Evolutionary conservation across 2,888 invertebrate species (phyloP), one percentile per base, ranked within the genome.

Genomic region (Tenthredo scrophulariae): DNA sequence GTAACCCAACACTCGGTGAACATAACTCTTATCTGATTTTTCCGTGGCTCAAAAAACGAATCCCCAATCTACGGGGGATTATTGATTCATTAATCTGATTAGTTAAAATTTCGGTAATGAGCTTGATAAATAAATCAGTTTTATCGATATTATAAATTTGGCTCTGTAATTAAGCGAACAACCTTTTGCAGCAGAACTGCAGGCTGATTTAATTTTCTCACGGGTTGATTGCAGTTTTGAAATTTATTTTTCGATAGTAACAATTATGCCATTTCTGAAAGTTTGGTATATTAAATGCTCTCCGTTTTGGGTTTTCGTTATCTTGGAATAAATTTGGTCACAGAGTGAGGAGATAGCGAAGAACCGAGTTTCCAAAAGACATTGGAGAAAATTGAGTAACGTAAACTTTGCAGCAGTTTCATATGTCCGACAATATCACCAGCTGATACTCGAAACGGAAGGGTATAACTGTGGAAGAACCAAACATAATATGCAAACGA

Each of bases 401-500:
- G 18, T 67, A 67, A 67, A 67, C 33, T 67, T 67, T 18, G 6
- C 6, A 67, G 15, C 33, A 6, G 67, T 67, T 67, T 18, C 29
- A 67, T 33, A 67, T 67, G 67, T 67, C 67, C 33, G 67, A 67
- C 33, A 33, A 18, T 67, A 33, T 67, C 33, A 67, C 67, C 67
- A 33, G 67, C 67, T 67, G 67, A 67, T 67, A 67, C 67, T 33
- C 67, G 13, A 6, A 33, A 13, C 67, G 33, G 18, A 67, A 67
- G 4, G 33, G 67, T 67, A 67, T 33, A 67, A 67, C 67, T 67
- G 67, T 33, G 33, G 18, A 67, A 29, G 67, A 33, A 67, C 33
- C 33, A 33, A 67, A 33, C 15, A 18, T 15, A 67, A 67, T 67
- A 67, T 67, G 67, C 67, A 67, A 67, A 67, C 67, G 67, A 67